These are phyloP conservation scores for Callyntrura sp. DNA, from an alignment of 2,888 invertebrate species.

Conservation along the genomic window DNA sequence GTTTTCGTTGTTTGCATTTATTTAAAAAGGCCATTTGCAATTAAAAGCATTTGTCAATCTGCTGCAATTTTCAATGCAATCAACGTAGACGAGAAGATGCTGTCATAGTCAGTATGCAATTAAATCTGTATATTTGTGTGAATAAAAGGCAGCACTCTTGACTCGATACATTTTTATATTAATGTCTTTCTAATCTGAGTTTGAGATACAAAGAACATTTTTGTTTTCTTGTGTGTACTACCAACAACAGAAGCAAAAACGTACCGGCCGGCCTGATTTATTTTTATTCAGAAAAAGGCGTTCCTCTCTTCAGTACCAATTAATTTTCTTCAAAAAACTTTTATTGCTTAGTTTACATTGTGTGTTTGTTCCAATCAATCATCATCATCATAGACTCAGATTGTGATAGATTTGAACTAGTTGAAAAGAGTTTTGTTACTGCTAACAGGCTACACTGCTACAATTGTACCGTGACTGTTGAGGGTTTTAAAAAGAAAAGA, in stretches of 20 bases:
- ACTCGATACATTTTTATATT: no score
- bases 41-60: no score
- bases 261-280: constrained; percentile 65
- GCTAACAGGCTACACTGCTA: constrained; percentile 15
- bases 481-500: background rate
- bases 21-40: no score
- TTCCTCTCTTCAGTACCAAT: background rate
- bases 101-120: no score
- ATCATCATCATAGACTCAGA: constrained; percentile 65
- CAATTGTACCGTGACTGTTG: constrained; percentile 48
- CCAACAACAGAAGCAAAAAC: background rate
- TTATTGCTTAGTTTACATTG: background rate
- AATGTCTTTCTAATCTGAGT: no score
- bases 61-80: no score
- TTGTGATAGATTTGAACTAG: constrained; percentile 77
- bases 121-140: no score
- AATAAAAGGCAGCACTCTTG: no score
- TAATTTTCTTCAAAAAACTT: background rate
- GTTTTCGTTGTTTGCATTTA: no score
- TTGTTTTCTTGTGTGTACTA: background rate
- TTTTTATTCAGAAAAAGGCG: constrained; percentile 25
- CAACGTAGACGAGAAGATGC: no score
- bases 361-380: constrained; percentile 61
- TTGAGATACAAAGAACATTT: background rate
- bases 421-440: constrained; percentile 39